These are phyloP conservation scores for Sminthurides aquaticus DNA, from an alignment of 2,888 invertebrate genomes.

Conservation along the genomic window DNA sequence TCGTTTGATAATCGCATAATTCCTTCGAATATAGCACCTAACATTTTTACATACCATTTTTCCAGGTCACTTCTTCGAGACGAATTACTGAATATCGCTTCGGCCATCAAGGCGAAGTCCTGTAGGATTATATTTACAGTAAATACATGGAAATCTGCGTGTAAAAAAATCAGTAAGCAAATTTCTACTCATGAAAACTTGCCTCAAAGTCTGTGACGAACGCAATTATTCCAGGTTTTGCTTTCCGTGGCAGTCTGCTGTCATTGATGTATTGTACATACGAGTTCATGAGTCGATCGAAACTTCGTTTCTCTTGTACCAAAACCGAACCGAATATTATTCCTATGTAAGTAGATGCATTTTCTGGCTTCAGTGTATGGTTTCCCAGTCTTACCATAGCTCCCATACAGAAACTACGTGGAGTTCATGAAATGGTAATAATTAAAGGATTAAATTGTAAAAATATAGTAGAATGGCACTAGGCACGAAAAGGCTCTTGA, in stretches of 20 bases:
- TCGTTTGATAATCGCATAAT: constrained; percentile 70
- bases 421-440: constrained; percentile 11
- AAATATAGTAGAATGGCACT: not conserved
- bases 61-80: constrained; percentile 83
- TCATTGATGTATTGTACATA: constrained; percentile 75
- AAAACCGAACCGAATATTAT: constrained; percentile 79
- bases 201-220: constrained; percentile 84
- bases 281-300: constrained; percentile 82
- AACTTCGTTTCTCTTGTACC: constrained; percentile 79
- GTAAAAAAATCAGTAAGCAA: not conserved
- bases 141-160: not conserved
- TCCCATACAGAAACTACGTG: constrained; percentile 89
- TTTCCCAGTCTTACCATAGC: constrained; percentile 84
- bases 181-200: too few relatives aligned
- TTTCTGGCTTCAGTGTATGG: constrained; percentile 84
- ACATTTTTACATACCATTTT: constrained; percentile 77
- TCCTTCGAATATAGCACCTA: constrained; percentile 75
- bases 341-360: constrained; percentile 75
- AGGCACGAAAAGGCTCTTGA: not conserved
- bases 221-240: constrained; percentile 81
- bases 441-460: not conserved
- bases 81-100: constrained; percentile 76
- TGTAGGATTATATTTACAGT: constrained; percentile 41
- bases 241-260: constrained; percentile 61
- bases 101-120: constrained; percentile 77